Conservation (phyloP, 1,140 invertebrate genomes). For the Penaeus indicus region DNA sequence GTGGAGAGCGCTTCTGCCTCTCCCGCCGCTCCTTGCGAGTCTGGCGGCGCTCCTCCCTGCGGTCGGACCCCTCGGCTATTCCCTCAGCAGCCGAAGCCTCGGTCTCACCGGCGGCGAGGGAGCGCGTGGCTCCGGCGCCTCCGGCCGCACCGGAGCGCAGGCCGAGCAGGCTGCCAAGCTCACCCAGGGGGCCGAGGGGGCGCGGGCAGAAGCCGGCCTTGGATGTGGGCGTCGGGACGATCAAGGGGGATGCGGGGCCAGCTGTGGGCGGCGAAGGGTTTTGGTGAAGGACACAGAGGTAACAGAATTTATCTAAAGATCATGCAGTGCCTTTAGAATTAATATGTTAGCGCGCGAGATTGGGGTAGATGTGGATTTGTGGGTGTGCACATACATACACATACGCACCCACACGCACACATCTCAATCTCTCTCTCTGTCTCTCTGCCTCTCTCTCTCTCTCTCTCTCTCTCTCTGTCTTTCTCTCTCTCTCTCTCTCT, state of each 20-base stretch:
- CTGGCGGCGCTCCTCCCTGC: not conserved
- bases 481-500: too few species aligned
- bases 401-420: too few species aligned
- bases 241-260: not conserved
- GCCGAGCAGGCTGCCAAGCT: not conserved
- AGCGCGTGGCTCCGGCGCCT: not conserved
- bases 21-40: not conserved
- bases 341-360: too few species aligned
- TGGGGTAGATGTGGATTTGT: too few species aligned
- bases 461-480: too few species aligned
- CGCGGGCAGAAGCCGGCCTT: conserved; percentile 8
- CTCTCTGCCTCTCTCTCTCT: too few species aligned
- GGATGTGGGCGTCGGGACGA: not conserved
- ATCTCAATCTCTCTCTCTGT: too few species aligned
- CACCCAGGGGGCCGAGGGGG: not conserved
- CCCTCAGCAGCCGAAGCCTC: not conserved
- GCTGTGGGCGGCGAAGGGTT: not conserved
- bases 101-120: not conserved
- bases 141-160: not conserved
- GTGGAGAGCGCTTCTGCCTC: not conserved
- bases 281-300: too few species aligned
- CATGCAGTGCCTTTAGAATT: too few species aligned
- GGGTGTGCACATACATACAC: too few species aligned
- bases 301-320: too few species aligned
- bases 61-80: not conserved